Conservation (phyloP, 2,797 vertebrate species). For the Scomberomorus guttatus region DNA sequence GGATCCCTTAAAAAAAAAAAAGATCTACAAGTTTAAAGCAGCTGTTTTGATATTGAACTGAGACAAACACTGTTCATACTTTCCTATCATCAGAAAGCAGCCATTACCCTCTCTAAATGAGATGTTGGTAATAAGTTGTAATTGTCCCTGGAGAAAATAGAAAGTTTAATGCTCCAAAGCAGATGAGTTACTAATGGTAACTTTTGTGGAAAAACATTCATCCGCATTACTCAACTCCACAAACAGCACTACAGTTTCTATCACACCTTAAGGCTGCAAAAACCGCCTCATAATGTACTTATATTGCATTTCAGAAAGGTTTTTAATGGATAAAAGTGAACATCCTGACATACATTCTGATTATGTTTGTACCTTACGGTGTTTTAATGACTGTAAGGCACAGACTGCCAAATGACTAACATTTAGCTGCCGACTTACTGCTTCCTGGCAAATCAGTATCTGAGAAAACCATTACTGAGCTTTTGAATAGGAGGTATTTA, state of each 20-base stretch:
- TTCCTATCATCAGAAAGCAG: constrained; percentile 58
- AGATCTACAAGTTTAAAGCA: constrained; percentile 26
- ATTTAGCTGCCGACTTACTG: constrained; percentile 10
- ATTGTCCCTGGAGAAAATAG: constrained; percentile 36
- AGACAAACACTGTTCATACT: constrained; percentile 39
- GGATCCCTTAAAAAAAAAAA: background rate
- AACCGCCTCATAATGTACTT: constrained; percentile 31
- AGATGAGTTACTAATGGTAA: background rate
- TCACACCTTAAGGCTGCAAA: constrained; percentile 12
- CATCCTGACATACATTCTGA: constrained; percentile 25
- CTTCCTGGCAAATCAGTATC: constrained; percentile 23
- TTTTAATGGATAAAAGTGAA: constrained; percentile 32
- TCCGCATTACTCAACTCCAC: background rate
- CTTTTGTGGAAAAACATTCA: background rate
- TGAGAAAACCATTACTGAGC: background rate
- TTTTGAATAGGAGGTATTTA: constrained; percentile 26
- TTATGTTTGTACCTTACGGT: constrained; percentile 38
- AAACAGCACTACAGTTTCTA: constrained; percentile 12
- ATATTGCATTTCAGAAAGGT: constrained; percentile 28
- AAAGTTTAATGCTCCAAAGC: constrained; percentile 13
- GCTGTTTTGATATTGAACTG: constrained; percentile 18
- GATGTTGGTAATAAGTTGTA: constrained; percentile 17
- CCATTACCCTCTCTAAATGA: constrained; percentile 21
- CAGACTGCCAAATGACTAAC: constrained; percentile 25
- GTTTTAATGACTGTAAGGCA: constrained; percentile 43